Evolutionary conservation across 2,113 vertebrate species (phyloP).

Genomic region (human): DNA sequence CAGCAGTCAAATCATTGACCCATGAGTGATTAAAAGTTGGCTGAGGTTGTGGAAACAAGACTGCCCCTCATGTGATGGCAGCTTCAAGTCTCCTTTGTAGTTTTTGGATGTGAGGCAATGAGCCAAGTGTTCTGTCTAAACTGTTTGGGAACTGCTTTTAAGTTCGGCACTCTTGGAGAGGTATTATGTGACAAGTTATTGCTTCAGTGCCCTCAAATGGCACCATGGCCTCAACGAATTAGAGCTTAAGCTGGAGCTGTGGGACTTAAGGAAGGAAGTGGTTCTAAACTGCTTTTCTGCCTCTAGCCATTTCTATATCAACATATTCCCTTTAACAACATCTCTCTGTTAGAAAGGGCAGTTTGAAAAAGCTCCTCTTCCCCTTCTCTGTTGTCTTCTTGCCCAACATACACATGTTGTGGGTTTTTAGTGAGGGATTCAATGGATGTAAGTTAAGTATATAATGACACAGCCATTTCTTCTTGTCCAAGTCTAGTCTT

Average conservation of each 20-base stretch:
- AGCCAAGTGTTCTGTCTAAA: conserved; percentile 62
- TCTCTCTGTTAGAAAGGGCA: neutral
- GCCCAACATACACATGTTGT: neutral
- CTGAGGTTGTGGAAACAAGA: conserved; percentile 46
- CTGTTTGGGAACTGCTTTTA: conserved; percentile 57
- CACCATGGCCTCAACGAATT: neutral
- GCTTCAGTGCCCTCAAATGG: neutral
- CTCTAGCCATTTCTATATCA: neutral
- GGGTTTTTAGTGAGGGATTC: neutral
- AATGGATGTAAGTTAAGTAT: neutral
- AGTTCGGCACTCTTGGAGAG: conserved; percentile 30
- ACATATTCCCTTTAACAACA: neutral
- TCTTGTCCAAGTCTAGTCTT: conserved; percentile 49
- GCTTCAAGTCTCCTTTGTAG: conserved; percentile 53
- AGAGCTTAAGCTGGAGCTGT: neutral
- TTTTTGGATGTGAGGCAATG: conserved; percentile 37
- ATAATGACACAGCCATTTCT: conserved; percentile 28
- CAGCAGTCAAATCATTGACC: conserved; percentile 47
- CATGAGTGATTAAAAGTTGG: conserved; percentile 62
- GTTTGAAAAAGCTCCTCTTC: neutral
- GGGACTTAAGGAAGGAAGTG: neutral
- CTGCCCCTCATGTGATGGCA: conserved; percentile 26
- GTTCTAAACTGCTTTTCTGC: neutral
- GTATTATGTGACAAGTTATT: conserved; percentile 37
- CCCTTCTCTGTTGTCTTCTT: neutral